Evolutionary conservation across 2,113 vertebrate species (phyloP).

Genomic region (Microcebus griseorufus): DNA sequence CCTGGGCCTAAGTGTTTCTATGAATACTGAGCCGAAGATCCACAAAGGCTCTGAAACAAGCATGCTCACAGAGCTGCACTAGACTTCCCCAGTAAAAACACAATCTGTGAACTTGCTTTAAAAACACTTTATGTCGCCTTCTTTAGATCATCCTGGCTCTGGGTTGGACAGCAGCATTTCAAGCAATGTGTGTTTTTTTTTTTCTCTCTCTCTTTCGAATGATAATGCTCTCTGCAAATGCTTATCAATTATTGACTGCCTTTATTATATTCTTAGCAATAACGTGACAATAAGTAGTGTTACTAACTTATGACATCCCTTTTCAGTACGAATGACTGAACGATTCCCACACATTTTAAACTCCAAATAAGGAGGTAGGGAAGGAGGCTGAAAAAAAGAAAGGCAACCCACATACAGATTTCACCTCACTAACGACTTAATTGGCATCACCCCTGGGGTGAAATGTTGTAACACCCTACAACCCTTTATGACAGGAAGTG

Average conservation of each 20-base stretch:
- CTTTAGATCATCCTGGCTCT: not conserved
- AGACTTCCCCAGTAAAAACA: not conserved
- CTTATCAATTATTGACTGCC: conserved; percentile 42
- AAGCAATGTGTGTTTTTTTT: not conserved
- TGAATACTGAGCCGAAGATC: not conserved
- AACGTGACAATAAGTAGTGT: not conserved
- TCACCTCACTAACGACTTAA: conserved; percentile 78
- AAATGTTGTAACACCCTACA: conserved; percentile 79
- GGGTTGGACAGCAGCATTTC: not conserved
- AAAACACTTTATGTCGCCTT: not conserved
- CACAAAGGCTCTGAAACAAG: not conserved
- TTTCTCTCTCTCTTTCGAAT: not conserved
- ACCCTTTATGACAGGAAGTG: conserved; percentile 80
- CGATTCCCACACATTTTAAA: conserved; percentile 36
- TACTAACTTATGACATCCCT: conserved; percentile 54
- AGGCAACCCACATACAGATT: conserved; percentile 62
- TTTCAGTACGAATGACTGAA: conserved; percentile 44
- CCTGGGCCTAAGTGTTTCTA: not conserved
- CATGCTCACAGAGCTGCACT: not conserved
- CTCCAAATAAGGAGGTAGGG: not conserved
- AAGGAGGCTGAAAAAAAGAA: conserved; percentile 37
- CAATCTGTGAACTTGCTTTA: not conserved
- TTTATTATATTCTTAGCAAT: conserved; percentile 41
- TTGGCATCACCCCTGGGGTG: conserved; percentile 77
- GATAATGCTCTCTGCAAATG: not conserved